Percentiles rank a stretch among this genome's conserved stretches.
phyloP scores from a whole-genome alignment of 2,888 invertebrate genomes.

The Thyatira batis region DNA sequence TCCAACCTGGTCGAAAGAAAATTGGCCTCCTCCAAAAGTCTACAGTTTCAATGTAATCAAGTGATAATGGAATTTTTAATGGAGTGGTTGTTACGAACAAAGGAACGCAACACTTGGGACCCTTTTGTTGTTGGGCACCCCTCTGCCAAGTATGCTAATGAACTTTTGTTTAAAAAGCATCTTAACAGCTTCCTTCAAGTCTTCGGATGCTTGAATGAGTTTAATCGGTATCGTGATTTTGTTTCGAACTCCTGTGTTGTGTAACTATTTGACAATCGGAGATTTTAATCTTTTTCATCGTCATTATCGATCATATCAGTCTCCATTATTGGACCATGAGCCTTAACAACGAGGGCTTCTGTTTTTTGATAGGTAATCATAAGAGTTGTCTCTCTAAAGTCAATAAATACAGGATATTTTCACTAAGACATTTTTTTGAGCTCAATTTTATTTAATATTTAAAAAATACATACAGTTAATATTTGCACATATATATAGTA shows the following conservation, averaged over 20 bases:
- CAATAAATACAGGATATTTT: too few species aligned
- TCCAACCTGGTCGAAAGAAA: not conserved
- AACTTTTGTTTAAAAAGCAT: not conserved
- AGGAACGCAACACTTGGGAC: conserved; percentile 7
- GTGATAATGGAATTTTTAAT: conserved; percentile 34
- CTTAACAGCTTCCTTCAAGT: not conserved
- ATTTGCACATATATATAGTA: too few species aligned
- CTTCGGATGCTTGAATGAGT: not conserved
- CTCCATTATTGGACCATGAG: too few species aligned
- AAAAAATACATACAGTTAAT: too few species aligned
- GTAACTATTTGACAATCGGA: not conserved
- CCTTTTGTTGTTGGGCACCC: conserved; percentile 4
- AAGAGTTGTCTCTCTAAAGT: too few species aligned
- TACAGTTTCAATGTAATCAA: conserved; percentile 18
- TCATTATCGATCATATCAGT: too few species aligned
- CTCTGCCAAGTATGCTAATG: conserved; percentile 1
- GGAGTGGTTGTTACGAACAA: conserved; percentile 17
- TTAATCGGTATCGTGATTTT: too few species aligned
- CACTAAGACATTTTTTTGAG: too few species aligned
- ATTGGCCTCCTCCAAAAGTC: conserved; percentile 1
- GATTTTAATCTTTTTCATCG: too few species aligned
- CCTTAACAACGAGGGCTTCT: too few species aligned
- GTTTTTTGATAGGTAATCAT: too few species aligned
- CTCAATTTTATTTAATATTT: too few species aligned
- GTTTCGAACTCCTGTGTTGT: not conserved